Evolutionary conservation across 1,140 invertebrate genomes (phyloP).

Genomic region (Neuroterus valhalla): DNA sequence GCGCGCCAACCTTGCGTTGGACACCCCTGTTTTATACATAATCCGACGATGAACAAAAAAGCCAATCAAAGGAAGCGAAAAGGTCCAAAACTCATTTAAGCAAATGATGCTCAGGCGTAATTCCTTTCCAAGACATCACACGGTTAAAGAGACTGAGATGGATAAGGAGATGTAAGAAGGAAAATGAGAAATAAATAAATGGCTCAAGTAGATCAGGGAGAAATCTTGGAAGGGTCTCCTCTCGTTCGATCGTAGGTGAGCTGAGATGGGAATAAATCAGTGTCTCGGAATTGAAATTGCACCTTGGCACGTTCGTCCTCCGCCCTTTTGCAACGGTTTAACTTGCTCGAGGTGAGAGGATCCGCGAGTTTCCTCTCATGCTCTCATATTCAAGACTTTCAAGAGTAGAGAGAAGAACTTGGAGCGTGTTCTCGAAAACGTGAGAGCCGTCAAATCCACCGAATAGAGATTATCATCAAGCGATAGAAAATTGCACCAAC

Average conservation of each 20-base stretch:
- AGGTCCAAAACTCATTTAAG: not conserved
- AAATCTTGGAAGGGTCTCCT: conserved; percentile 43
- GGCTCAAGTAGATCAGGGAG: conserved; percentile 28
- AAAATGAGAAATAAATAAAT: not conserved
- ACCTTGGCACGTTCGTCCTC: conserved; percentile 40
- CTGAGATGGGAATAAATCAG: conserved; percentile 60
- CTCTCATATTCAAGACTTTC: not conserved
- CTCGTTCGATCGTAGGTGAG: conserved; percentile 45
- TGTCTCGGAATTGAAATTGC: conserved; percentile 58
- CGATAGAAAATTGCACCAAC: conserved; percentile 7
- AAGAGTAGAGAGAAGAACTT: conserved; percentile 37
- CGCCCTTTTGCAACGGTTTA: conserved; percentile 2
- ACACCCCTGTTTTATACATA: too few relatives aligned
- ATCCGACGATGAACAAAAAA: too few relatives aligned
- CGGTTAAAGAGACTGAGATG: conserved; percentile 4
- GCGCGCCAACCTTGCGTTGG: too few relatives aligned
- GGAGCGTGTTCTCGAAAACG: conserved; percentile 15
- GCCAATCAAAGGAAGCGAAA: not conserved
- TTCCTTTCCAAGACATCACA: conserved; percentile 7
- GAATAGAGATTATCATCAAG: not conserved
- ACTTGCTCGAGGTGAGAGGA: conserved; percentile 12
- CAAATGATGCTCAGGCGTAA: not conserved
- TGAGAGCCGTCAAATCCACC: conserved; percentile 12
- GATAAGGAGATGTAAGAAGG: conserved; percentile 32
- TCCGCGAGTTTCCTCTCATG: not conserved